A percentile compares a stretch with the other conserved stretches of the same genome.
Conservation (phyloP, 2,797 vertebrate genomes). For the Sus cebifrons region DNA sequence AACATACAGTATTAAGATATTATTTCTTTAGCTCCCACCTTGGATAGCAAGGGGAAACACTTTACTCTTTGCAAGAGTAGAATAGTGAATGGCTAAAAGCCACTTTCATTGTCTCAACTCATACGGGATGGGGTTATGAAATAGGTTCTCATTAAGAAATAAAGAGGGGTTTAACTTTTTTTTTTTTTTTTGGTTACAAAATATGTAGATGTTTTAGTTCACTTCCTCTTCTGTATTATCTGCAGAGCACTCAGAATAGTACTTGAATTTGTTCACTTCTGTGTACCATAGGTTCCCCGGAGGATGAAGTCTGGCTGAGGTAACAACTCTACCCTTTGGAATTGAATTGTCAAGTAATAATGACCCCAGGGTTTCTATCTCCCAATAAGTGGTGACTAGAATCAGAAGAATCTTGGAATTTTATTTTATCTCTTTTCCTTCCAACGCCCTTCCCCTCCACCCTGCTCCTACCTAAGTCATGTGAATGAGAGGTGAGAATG, state of each 20-base stretch:
- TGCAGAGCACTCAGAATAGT: neutral
- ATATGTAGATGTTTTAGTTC: conserved; percentile 3
- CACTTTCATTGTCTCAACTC: neutral
- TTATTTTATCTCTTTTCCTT: neutral
- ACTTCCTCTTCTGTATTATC: conserved; percentile 63
- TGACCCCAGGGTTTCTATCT: neutral
- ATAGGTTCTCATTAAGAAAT: conserved; percentile 67
- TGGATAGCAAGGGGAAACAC: neutral
- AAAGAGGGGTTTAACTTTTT: conserved; percentile 47
- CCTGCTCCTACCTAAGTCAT: neutral
- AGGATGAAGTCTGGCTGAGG: neutral
- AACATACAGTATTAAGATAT: neutral
- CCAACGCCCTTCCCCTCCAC: neutral
- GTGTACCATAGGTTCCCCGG: neutral
- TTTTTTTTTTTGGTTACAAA: conserved; percentile 25
- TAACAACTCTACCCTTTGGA: neutral
- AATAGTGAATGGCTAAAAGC: neutral
- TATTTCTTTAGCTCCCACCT: neutral
- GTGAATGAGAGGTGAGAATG: neutral
- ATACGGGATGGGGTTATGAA: conserved; percentile 33
- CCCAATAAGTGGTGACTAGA: neutral
- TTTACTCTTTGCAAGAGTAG: neutral
- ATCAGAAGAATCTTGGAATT: neutral
- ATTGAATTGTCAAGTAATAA: neutral
- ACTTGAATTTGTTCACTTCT: conserved; percentile 3